Evolutionary conservation across 2,113 vertebrate species (phyloP).

Genomic region (Lamprotornis superbus): DNA sequence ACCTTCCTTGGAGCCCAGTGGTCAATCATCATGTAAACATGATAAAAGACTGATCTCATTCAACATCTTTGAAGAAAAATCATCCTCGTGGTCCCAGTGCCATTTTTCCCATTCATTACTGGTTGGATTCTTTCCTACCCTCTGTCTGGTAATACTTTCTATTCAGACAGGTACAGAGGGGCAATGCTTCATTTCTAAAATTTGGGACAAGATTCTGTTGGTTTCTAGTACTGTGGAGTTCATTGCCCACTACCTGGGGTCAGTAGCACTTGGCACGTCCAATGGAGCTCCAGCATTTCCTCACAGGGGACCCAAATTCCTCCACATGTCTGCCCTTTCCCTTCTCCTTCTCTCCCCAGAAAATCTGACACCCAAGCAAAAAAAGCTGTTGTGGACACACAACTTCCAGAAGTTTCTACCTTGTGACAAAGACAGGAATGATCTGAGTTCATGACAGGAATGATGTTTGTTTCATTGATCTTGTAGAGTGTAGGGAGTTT

Average conservation of each 20-base stretch:
- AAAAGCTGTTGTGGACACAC: background rate
- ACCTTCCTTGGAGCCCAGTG: background rate
- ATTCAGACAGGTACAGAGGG: background rate
- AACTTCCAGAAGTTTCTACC: background rate
- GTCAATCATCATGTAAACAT: background rate
- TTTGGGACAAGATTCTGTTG: background rate
- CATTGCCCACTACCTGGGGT: background rate
- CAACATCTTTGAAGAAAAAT: background rate
- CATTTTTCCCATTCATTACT: background rate
- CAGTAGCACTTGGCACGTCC: background rate
- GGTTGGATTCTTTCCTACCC: background rate
- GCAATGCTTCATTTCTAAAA: fast-evolving
- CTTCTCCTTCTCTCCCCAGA: background rate
- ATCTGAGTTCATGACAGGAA: background rate
- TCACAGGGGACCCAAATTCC: fast-evolving
- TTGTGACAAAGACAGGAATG: background rate
- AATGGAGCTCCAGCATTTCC: background rate
- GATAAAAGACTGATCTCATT: background rate
- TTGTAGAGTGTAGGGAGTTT: background rate
- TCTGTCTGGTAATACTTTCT: background rate
- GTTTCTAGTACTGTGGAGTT: background rate
- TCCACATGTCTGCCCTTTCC: background rate
- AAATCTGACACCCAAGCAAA: background rate
- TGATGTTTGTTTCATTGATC: background rate
- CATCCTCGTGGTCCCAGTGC: background rate